These are phyloP conservation scores for Acanthopleura granulata DNA, from an alignment of 2,888 invertebrate species.

Conservation along the genomic window DNA sequence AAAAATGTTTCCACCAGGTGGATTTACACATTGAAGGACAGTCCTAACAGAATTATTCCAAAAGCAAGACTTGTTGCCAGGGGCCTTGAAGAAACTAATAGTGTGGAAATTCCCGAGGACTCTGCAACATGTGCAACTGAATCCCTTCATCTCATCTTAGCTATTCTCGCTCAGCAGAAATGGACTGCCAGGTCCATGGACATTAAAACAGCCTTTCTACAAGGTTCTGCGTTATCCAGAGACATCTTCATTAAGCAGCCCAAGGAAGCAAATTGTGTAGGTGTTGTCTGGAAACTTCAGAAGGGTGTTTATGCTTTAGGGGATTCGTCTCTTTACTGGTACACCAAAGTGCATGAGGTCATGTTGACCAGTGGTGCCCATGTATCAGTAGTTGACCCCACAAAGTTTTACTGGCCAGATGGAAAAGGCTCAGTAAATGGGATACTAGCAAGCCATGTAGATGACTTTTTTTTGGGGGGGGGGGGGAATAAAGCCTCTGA, in stretches of 20 bases:
- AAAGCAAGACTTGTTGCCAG: constrained; percentile 25
- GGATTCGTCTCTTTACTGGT: not conserved
- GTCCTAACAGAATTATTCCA: not conserved
- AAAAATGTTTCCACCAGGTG: constrained; percentile 30
- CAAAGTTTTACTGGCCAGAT: constrained; percentile 5
- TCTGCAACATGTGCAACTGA: constrained; percentile 23
- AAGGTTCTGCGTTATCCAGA: constrained; percentile 15
- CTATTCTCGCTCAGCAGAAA: constrained; percentile 23
- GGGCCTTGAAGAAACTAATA: too few species aligned
- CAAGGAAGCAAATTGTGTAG: not conserved
- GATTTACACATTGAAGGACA: constrained; percentile 26
- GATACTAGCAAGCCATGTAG: constrained; percentile 1
- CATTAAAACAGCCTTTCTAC: constrained; percentile 24
- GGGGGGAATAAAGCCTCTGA: not conserved
- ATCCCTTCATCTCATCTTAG: constrained; percentile 18
- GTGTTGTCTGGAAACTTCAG: not conserved
- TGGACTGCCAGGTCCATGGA: constrained; percentile 27
- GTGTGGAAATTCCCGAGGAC: constrained; percentile 18
- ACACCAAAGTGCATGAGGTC: not conserved
- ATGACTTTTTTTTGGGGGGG: constrained; percentile 9
- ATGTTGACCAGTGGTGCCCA: not conserved
- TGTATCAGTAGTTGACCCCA: not conserved
- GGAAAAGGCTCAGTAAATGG: not conserved
- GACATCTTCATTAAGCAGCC: not conserved
- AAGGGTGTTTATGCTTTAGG: constrained; percentile 2